These are phyloP conservation scores for Lordiphosa fenestrarum DNA, from an alignment of 2,888 invertebrate species.

Conservation along the genomic window DNA sequence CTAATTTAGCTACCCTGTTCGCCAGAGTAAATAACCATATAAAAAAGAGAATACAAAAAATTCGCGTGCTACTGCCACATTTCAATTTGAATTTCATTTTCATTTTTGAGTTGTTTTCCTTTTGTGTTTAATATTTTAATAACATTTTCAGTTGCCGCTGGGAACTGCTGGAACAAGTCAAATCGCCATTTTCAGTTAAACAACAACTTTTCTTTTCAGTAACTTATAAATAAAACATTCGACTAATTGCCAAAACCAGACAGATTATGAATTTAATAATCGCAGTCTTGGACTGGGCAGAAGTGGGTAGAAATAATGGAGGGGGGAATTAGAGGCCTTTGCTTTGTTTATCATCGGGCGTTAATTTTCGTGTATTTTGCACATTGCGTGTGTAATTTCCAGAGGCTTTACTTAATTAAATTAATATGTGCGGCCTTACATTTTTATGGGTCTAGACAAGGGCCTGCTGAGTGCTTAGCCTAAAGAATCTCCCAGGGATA, in stretches of 20 bases:
- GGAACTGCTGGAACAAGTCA: constrained; percentile 4
- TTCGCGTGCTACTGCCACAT: constrained; percentile 18
- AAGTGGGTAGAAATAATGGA: background rate
- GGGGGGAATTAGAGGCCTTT: background rate
- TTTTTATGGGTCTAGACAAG: too few relatives aligned
- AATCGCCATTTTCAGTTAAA: constrained; percentile 3
- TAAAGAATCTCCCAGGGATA: too few relatives aligned
- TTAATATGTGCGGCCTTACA: too few relatives aligned
- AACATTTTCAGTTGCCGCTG: background rate
- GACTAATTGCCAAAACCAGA: background rate
- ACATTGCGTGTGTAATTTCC: background rate
- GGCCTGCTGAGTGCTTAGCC: too few relatives aligned
- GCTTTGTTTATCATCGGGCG: background rate
- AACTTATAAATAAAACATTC: constrained; percentile 3
- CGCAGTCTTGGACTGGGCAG: background rate
- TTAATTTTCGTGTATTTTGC: background rate
- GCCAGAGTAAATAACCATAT: too few relatives aligned
- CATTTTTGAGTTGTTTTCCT: background rate
- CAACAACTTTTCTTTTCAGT: constrained; percentile 6
- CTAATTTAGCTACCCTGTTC: too few relatives aligned
- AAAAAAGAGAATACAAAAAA: background rate
- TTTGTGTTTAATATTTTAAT: background rate
- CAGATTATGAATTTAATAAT: background rate
- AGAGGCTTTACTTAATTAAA: too few relatives aligned
- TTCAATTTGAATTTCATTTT: constrained; percentile 13